These are phyloP conservation scores for Podarcis raffonei DNA, from an alignment of 2,113 vertebrate genomes.

Conservation along the genomic window DNA sequence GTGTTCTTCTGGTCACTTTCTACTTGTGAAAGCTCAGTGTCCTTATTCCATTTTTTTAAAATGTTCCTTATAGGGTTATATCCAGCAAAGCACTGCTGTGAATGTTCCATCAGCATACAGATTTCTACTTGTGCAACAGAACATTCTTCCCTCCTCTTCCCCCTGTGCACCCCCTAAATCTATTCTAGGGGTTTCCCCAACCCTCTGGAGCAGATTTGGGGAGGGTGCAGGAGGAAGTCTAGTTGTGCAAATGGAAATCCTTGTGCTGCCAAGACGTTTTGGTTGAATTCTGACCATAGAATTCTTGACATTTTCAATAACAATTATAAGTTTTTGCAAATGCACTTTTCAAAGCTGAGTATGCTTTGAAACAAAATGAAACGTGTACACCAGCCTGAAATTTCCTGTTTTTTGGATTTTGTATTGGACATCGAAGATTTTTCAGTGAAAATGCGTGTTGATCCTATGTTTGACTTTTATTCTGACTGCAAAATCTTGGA, in stretches of 20 bases:
- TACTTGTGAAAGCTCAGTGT: not conserved
- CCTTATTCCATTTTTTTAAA: not conserved
- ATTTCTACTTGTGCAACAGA: too few relatives aligned
- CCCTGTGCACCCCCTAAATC: too few relatives aligned
- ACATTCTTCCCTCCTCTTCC: too few relatives aligned
- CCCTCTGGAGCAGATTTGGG: too few relatives aligned
- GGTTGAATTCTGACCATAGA: not conserved
- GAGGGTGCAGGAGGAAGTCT: too few relatives aligned
- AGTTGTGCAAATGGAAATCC: too few relatives aligned
- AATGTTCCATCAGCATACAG: too few relatives aligned
- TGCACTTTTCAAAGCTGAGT: not conserved
- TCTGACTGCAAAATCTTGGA: not conserved
- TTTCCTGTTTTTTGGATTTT: not conserved
- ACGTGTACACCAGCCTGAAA: not conserved
- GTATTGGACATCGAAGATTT: not conserved
- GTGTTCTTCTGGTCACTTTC: constrained; percentile 56
- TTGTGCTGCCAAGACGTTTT: too few relatives aligned
- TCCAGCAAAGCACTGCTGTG: too few relatives aligned
- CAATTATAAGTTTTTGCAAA: not conserved
- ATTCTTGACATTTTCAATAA: not conserved
- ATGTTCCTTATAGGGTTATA: not conserved
- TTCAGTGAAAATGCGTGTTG: not conserved
- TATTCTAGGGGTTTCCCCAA: too few relatives aligned
- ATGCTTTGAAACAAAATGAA: not conserved
- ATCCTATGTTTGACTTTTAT: not conserved